Percentiles rank a stretch among this genome's conserved stretches.
These are phyloP conservation scores for Erinaceus europaeus DNA, from an alignment of 2,113 vertebrate species.

Conservation along the genomic window DNA sequence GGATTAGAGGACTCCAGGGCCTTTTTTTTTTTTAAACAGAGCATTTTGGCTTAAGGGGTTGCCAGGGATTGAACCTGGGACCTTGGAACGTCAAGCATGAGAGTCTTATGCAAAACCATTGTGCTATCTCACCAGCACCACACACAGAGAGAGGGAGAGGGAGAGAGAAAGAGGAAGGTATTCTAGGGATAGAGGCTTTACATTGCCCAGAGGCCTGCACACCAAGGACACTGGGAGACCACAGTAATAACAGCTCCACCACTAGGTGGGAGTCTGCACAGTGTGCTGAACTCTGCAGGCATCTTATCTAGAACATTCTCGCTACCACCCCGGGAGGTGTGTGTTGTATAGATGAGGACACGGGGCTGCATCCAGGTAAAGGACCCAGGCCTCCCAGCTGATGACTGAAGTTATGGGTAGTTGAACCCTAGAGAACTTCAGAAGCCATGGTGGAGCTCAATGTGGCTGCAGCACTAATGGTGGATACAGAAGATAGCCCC, in stretches of 20 bases:
- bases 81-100: no score
- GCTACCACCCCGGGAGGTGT: background rate
- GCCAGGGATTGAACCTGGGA: no score
- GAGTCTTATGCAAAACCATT: no score
- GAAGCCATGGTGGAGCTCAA: background rate
- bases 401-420: background rate
- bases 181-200: background rate
- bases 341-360: background rate
- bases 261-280: background rate
- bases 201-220: background rate
- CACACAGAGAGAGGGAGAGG: no score
- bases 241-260: no score
- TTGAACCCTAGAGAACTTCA: background rate
- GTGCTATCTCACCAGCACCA: no score
- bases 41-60: no score
- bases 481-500: background rate
- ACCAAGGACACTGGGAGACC: background rate
- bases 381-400: background rate
- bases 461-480: background rate
- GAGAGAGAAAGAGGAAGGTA: background rate
- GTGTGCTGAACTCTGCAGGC: rapidly evolving
- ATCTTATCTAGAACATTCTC: no score
- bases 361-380: background rate
- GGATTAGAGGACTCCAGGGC: no score
- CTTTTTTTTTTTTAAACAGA: no score